Base-by-base conservation (phyloP, 2,113 vertebrate species). In the Vimba vimba region DNA sequence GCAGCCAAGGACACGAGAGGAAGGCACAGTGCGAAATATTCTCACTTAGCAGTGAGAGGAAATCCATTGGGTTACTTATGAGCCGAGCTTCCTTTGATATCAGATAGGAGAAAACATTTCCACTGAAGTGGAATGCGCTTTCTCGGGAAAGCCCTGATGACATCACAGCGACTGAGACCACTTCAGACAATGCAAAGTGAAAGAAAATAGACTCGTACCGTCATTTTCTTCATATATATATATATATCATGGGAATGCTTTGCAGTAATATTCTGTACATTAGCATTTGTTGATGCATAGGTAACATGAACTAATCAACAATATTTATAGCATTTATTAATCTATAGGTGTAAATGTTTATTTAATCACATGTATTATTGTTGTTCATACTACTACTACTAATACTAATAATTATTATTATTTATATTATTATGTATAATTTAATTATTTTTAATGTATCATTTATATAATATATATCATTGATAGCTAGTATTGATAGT, bases 21-120 rank as follows among this genome's bases (percentile, higher is more conserved):
- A 87, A 76, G 43, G 59, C 80, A 83, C 79, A 60, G 59, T 84
- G 74, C 43, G 27, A 77, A 73, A 84, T 23, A 23, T 85, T 71
- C 55, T 85, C 57, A 43, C 69, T 62, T 82, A 52, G 64, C 45
- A 75, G 45, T 10, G 19, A 78, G 64, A 78, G 73, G 64, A 87
- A 74, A 83, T 85, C 47, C 64, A 57, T 21, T 7, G 71, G 82
- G 62, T 81, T 81, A 15, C 77, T 57, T 47, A 80, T 59, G 27
- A 81, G n/a, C 64, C 13, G 43, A 27, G 19, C 85, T 87, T 69
- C 11, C 57, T 83, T 85, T 79, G 74, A 85, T 74, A 76, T 85
- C 39, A 74, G 73, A 87, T 77, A 74, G 76, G 69, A 86, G 33
- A 57, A 78, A 36, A 47, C n/a, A 50, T 73, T 33, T 64, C 10